Conservation (phyloP, 2,113 vertebrate genomes). For the Rhineura floridana region DNA sequence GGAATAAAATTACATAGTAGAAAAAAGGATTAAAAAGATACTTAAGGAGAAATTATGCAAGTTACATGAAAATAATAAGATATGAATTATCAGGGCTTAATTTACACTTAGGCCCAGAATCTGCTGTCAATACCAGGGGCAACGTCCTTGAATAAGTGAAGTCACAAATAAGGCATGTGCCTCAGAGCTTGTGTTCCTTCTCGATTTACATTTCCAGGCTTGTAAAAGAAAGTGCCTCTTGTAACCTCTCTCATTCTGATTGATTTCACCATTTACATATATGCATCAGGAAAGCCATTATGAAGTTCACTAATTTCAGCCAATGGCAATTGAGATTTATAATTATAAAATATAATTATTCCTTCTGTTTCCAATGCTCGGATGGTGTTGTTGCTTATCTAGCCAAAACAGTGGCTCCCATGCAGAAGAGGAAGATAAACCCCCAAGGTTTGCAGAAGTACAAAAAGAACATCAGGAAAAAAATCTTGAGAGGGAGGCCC, state of each 20-base stretch:
- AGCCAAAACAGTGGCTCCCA: too few relatives aligned
- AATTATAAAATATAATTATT: too few relatives aligned
- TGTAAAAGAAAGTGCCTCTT: background rate
- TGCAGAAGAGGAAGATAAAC: background rate
- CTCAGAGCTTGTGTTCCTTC: background rate
- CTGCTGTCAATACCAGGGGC: background rate
- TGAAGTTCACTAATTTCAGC: background rate
- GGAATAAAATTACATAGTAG: background rate
- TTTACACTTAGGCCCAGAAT: background rate
- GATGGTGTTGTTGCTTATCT: background rate
- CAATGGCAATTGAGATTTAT: background rate
- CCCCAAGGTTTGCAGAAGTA: too few relatives aligned
- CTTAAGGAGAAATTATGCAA: background rate
- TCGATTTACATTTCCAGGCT: background rate
- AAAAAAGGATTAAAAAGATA: background rate
- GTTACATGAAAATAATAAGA: background rate
- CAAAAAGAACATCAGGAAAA: too few relatives aligned
- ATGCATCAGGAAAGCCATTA: too few relatives aligned
- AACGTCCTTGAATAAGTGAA: background rate
- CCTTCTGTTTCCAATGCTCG: background rate
- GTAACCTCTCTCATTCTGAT: background rate
- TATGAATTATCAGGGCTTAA: background rate
- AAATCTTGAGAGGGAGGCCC: too few relatives aligned
- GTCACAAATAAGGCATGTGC: background rate
- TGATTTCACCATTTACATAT: background rate